Base-by-base conservation (phyloP, 92 coral and sea anemone species). In the Plumapathes pennacea region DNA sequence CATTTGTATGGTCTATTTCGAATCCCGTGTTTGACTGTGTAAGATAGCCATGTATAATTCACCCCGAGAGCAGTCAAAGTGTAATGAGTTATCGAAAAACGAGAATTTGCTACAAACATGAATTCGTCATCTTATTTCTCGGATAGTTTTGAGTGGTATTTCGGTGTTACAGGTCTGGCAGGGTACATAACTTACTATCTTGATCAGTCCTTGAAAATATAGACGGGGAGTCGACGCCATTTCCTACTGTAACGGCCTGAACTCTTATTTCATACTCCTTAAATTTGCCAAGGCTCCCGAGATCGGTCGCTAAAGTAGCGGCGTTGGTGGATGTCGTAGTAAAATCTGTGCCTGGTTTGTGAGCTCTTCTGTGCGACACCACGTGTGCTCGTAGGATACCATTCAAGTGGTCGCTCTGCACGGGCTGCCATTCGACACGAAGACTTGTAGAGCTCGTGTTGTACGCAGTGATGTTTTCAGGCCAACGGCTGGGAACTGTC, bases 131-230 rank as follows among this genome's bases (percentile, higher is more conserved):
- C n/a, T n/a, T n/a, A n/a, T n/a, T n/a, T n/a, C n/a, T n/a, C n/a
- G n/a, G n/a, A n/a, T n/a, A n/a, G n/a, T n/a, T n/a, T n/a, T n/a
- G n/a, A n/a, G n/a, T n/a, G n/a, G n/a, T n/a, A n/a, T n/a, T n/a
- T n/a, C n/a, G n/a, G n/a, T n/a, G n/a, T n/a, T n/a, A n/a, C n/a
- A n/a, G n/a, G n/a, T n/a, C n/a, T n/a, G n/a, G n/a, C n/a, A n/a
- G n/a, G n/a, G n/a, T n/a, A n/a, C n/a, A n/a, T n/a, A n/a, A 3
- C 83, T 39, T 64, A 90, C 97, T 83, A 38, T 72, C 88, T 54
- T 90, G 95, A 8, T 68, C 85, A 13, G 97, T 90, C 20, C 77
- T 30, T 18, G 71, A 61, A 32, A 36, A 39, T 19, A 90, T 58
- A 23, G 80, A 66, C 23, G 39, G 39, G 25, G 90, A 88, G n/a